Conservation (phyloP, 1,140 invertebrate species). For the Parasteatoda tepidariorum region DNA sequence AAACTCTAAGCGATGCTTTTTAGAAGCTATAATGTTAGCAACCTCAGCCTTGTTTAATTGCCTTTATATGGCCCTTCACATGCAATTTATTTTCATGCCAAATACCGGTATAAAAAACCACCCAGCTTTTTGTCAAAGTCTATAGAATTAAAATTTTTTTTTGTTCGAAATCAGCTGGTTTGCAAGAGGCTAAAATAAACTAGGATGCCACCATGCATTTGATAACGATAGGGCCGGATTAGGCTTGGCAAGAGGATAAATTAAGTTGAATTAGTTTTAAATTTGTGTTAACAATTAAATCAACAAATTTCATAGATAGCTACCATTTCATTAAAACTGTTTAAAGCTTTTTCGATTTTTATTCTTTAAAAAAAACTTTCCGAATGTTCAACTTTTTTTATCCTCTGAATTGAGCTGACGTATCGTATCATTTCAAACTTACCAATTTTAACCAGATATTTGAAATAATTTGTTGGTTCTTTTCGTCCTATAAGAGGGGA, state of each 20-base stretch:
- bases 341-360: too few relatives aligned
- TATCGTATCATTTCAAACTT: conserved; percentile 71
- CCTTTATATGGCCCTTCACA: conserved; percentile 23
- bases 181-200: conserved; percentile 60
- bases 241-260: conserved; percentile 59
- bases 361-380: too few relatives aligned
- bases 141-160: background rate
- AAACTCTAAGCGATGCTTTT: background rate
- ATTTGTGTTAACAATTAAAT: background rate
- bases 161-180: conserved; percentile 38
- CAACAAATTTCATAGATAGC: too few relatives aligned
- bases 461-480: conserved; percentile 91
- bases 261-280: conserved; percentile 42
- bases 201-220: conserved; percentile 59
- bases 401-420: conserved; percentile 65
- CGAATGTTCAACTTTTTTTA: conserved; percentile 65
- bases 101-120: conserved; percentile 3
- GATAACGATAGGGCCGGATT: conserved; percentile 59
- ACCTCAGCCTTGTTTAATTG: background rate
- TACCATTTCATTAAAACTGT: too few relatives aligned
- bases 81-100: conserved; percentile 46
- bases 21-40: background rate
- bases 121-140: background rate
- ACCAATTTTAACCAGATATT: conserved; percentile 94
- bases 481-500: conserved; percentile 83